phyloP scores from a whole-genome alignment of 2,797 vertebrate species.

The Rhinophrynus dorsalis region DNA sequence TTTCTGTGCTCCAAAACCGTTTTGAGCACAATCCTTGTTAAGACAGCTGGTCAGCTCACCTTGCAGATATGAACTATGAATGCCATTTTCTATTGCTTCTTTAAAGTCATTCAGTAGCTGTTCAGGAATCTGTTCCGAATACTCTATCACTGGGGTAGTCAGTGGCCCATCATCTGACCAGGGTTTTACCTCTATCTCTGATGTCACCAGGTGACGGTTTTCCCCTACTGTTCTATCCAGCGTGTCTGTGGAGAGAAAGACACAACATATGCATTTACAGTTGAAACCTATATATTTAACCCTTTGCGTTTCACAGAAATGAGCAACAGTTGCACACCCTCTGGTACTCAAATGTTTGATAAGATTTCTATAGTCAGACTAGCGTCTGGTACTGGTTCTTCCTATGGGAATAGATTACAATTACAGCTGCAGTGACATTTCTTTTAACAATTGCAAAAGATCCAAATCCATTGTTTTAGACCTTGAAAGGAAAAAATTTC shows the following conservation, averaged over 20 bases:
- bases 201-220: constrained; percentile 78
- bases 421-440: too few species aligned
- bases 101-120: constrained; percentile 68
- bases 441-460: too few species aligned
- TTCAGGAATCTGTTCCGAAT: constrained; percentile 55
- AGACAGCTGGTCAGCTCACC: constrained; percentile 69
- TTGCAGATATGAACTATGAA: constrained; percentile 80
- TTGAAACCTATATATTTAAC: not conserved
- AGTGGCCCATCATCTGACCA: constrained; percentile 38
- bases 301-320: not conserved
- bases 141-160: constrained; percentile 59
- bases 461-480: too few species aligned
- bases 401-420: too few species aligned
- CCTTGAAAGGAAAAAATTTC: too few species aligned
- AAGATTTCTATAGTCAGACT: too few species aligned
- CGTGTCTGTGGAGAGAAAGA: constrained; percentile 73
- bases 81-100: constrained; percentile 82
- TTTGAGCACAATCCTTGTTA: too few species aligned
- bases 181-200: constrained; percentile 73
- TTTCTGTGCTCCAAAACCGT: too few species aligned
- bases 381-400: too few species aligned
- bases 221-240: constrained; percentile 87
- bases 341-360: too few species aligned
- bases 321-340: too few species aligned
- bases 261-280: not conserved